Evolutionary conservation across 2,797 vertebrate genomes (phyloP).

Genomic region (Morelia viridis): DNA sequence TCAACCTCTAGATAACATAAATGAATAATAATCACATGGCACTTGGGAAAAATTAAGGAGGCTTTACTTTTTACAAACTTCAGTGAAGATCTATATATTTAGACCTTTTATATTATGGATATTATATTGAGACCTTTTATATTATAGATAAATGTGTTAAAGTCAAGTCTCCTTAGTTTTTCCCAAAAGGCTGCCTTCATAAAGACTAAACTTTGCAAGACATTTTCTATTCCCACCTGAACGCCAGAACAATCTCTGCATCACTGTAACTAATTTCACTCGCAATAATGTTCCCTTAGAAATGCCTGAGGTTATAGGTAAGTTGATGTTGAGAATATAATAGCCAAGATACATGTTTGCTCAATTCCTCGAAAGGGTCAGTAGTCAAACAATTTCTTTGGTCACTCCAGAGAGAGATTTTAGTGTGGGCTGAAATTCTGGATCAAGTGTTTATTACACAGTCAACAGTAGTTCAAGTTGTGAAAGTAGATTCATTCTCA

Average conservation of each 20-base stretch:
- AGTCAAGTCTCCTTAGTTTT: not conserved
- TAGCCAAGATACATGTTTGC: not conserved
- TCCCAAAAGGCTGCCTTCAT: not conserved
- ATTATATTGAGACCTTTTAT: not conserved
- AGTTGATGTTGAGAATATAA: conserved; percentile 18
- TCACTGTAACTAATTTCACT: conserved; percentile 10
- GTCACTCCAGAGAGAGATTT: conserved; percentile 12
- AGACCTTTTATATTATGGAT: not conserved
- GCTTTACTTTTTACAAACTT: not conserved
- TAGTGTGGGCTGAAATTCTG: not conserved
- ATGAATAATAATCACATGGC: not conserved
- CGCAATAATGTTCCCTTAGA: conserved; percentile 14
- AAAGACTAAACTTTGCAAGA: not conserved
- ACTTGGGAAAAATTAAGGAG: not conserved
- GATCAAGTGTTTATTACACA: conserved; percentile 1
- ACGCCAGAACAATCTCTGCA: not conserved
- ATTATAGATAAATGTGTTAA: not conserved
- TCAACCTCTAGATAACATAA: not conserved
- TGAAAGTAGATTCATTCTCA: conserved; percentile 26
- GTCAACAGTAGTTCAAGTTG: not conserved
- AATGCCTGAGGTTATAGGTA: conserved; percentile 24
- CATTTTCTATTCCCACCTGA: conserved; percentile 12
- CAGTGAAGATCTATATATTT: not conserved
- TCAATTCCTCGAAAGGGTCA: not conserved
- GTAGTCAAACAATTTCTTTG: conserved; percentile 12